A percentile compares a stretch with the other conserved stretches of the same genome.
Conservation (phyloP, 2,113 vertebrate genomes). For the Cephalopholis sonnerati region DNA sequence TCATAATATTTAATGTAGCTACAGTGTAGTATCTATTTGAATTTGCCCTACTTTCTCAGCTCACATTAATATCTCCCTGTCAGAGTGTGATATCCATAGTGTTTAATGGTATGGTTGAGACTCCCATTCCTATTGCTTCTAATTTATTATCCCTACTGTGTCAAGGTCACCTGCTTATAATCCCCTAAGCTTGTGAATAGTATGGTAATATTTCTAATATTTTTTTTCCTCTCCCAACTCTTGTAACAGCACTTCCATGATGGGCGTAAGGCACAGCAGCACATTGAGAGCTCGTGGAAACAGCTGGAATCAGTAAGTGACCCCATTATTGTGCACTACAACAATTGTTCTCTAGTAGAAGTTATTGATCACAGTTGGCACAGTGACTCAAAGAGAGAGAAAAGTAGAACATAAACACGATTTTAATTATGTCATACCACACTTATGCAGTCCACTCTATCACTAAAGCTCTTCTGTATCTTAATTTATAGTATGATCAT, state of each 20-base stretch:
- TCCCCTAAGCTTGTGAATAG: slow-evolving; percentile 29
- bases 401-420: neutral
- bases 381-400: neutral
- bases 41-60: slow-evolving; percentile 50
- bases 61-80: slow-evolving; percentile 29
- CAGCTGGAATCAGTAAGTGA: slow-evolving; percentile 94
- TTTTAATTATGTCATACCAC: neutral
- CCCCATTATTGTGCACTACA: neutral
- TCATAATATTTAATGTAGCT: slow-evolving; percentile 35
- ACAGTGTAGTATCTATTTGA: slow-evolving; percentile 17
- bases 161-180: slow-evolving; percentile 59
- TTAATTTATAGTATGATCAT: no score
- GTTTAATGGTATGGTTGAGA: slow-evolving; percentile 24
- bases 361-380: neutral
- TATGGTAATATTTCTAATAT: slow-evolving; percentile 7
- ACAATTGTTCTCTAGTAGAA: neutral
- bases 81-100: slow-evolving; percentile 27
- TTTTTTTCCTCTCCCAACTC: slow-evolving; percentile 16
- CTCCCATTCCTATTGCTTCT: neutral
- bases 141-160: slow-evolving; percentile 35
- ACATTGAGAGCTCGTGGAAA: slow-evolving; percentile 97
- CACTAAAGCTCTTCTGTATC: no score
- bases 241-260: slow-evolving; percentile 93
- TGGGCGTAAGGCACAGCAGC: slow-evolving; percentile 96
- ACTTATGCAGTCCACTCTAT: neutral